Evolutionary conservation across 2,888 invertebrate species (phyloP).

Genomic region (Amorpha juglandis): DNA sequence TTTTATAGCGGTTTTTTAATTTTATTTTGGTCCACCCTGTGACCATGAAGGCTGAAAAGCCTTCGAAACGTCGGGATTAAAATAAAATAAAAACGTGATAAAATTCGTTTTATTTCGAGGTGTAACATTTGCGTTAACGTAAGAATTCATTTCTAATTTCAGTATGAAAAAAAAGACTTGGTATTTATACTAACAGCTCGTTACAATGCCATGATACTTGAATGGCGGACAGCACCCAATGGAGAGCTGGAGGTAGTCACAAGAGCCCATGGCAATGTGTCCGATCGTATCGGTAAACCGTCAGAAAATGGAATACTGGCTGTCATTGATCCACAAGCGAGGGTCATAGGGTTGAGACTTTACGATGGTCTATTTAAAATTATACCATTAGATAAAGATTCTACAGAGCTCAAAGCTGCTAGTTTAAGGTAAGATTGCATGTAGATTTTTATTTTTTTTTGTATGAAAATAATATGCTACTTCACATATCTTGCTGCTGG

Average conservation of each 20-base stretch:
- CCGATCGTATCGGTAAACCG: constrained; percentile 96
- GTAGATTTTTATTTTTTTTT: too few relatives aligned
- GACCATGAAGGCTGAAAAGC: too few relatives aligned
- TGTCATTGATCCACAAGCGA: constrained; percentile 97
- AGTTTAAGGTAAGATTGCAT: constrained; percentile 86
- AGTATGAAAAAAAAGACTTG: constrained; percentile 96
- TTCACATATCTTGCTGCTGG: too few relatives aligned
- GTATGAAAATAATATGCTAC: too few relatives aligned
- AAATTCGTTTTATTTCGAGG: too few relatives aligned
- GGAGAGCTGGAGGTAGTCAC: constrained; percentile 97
- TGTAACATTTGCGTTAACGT: too few relatives aligned
- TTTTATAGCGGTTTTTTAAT: too few relatives aligned
- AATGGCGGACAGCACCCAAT: constrained; percentile 89
- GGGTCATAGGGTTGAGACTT: constrained; percentile 96
- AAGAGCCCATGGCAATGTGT: constrained; percentile 97
- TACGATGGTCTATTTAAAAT: constrained; percentile 99
- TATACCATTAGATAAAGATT: constrained; percentile 97
- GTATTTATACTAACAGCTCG: constrained; percentile 96
- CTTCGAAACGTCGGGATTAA: too few relatives aligned
- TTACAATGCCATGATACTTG: constrained; percentile 98
- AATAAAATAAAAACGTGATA: too few relatives aligned
- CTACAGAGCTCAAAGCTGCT: constrained; percentile 96
- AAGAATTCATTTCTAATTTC: constrained; percentile 60
- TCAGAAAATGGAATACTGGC: constrained; percentile 98
- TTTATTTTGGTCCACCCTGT: too few relatives aligned